Evolutionary conservation across 2,113 vertebrate genomes (phyloP), one percentile per base, ranked within the genome.

Genomic region (Azemiops feae): DNA sequence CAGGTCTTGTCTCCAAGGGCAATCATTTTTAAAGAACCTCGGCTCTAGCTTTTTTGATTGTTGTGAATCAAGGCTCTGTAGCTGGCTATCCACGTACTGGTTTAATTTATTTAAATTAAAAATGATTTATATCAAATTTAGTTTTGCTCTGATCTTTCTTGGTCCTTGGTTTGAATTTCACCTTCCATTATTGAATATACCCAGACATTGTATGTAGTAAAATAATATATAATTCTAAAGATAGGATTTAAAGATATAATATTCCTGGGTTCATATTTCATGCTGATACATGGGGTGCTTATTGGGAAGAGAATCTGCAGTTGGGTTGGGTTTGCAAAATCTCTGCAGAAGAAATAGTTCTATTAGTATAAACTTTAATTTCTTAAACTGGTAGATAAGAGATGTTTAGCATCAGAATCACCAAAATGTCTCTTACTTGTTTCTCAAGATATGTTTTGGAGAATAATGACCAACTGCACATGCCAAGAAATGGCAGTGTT

Each of bases 361-460:
- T 27, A 86, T 25, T 25, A 86, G 43, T 53, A 45, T 7, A 55
- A 52, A 30, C 2, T 81, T 85, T 64, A 50, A 92, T 64, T 87
- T 47, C 91, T 88, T 39, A 92, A 92, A 43, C 58, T 54, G 20
- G 25, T 47, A 87, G 86, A 55, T 34, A 30, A 92, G n/a, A 45
- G 27, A 45, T 6, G 1, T 10, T 89, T 88, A n/a, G 50, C 25
- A 89, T 89, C 23, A 94, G 86, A 91, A 47, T 30, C 8, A 9
- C 85, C 69, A 94, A 60, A 87, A 91, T 93, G 91, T 85, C 55
- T 89, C 47, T 89, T 89, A 47, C 14, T 43, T 54, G 14, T 25
- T 50, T 85, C 64, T 57, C 10, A 57, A 39, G 39, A 92, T 52
- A 89, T 18, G 2, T 20, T 55, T 85, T 55, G n/a, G 87, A 81